Base-by-base conservation (phyloP, 2,888 invertebrate genomes). In the Meteorus cinctellus region DNA sequence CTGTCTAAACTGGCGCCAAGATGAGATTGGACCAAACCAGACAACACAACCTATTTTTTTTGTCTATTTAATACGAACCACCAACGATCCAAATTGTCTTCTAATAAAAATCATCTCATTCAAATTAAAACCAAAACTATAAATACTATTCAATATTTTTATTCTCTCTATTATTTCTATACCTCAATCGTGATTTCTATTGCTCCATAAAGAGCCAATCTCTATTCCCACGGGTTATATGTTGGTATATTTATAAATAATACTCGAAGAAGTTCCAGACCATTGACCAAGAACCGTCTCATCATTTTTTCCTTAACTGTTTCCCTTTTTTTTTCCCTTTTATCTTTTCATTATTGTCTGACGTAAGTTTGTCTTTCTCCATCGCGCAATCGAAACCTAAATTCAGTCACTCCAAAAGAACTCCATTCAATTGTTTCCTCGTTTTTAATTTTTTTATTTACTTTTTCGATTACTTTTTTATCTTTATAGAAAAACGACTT, bases 201-300 rank as follows among this genome's bases (percentile, higher is more conserved):
- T 34, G 12, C 34, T 24, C 5, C 14, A 63, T 29, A 45, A 31
- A 45, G 36, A n/a, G 45, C n/a, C 16, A 69, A 69, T 63, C 81
- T 80, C 83, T 83, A 74, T 86, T 87, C 87, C 86, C 87, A 87
- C 87, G 86, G 84, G 79, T 78, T 80, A 82, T 78, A 48, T n/a
- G 6, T n/a, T 4, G 16, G n/a, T 48, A 48, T n/a, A 48, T 48
- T n/a, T 48, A 48, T 48, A 48, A 16, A 48, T 48, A 48, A 16
- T n/a, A 48, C 48, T 55, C 6, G 19, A 55, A 55, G 19, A 19
- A 81, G 85, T 85, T 87, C 83, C 86, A 81, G 83, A 74, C 81
- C 82, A 84, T 81, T 83, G 86, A 79, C 77, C 83, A 81, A 81
- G 77, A 80, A 84, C 82, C 82, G 75, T 83, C 83, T 55, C 67